Evolutionary conservation across 1,140 invertebrate genomes (phyloP), one percentile per base, ranked within the genome.

Genomic region (Subanguina moxae): DNA sequence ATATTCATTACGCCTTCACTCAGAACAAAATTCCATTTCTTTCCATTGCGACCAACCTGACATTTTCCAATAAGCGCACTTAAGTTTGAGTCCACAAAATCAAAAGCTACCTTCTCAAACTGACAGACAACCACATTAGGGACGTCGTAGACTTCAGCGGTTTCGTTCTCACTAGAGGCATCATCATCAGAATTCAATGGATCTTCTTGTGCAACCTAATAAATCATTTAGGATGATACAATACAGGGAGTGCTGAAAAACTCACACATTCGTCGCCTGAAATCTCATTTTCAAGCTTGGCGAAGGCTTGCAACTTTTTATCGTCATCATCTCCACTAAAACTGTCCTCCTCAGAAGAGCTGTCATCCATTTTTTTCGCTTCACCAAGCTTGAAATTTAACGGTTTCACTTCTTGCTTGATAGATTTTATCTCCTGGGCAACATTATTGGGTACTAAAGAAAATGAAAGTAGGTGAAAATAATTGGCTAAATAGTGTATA

Each of bases 1-100:
- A 99, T 88, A 86, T 96, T 97, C 95, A 98, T 98, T 68, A 99
- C 97, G 56, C 95, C 95, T 86, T 98, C 66, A 28, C 98, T 99
- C 62, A 99, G 86, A 85, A 94, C 92, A 84, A 97, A 71, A 23
- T 74, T 74, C 69, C 69, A 71, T 57, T 71, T 71, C 15, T 64
- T 71, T 23, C 69, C 38, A 9, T 71, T 69, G 15, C 69, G 58
- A 30, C 72, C 70, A 13, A 71, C 69, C 69, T 71, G 11, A 13
- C 67, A 28, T 23, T 38, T 38, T n/a, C n/a, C n/a, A n/a, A 38
- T 38, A 11, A 38, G 32, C 32, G 11, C n/a, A 38, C 11, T 38
- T 38, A 5, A 38, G 32, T 3, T 38, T 3, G 32, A 38, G 32
- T 11, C 11, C 11, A 38, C 32, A 11, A 3, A 11, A 38, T 38